Percentiles rank a stretch among this genome's conserved stretches.
Conservation (phyloP, 2,797 vertebrate genomes). For the Pseudomugil gertrudae region DNA sequence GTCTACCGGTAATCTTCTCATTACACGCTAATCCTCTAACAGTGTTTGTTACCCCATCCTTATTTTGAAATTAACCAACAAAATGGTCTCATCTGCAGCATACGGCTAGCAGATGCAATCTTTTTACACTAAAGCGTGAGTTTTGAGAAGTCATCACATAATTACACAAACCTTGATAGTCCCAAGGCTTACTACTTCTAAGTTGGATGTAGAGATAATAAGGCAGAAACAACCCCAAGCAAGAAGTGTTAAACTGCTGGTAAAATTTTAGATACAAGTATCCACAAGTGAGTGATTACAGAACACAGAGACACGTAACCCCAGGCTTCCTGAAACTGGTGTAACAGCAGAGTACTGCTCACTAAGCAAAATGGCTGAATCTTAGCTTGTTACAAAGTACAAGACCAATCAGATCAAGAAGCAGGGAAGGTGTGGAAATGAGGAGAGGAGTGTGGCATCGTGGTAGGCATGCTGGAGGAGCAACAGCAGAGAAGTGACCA, state of each 20-base stretch:
- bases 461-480: not conserved
- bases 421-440: not conserved
- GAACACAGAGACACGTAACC: not conserved
- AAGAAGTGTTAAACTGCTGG: not conserved
- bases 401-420: not conserved
- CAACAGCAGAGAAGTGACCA: not conserved
- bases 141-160: not conserved
- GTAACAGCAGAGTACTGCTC: not conserved
- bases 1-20: too few species aligned
- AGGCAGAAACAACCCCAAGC: not conserved
- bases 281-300: conserved; percentile 5
- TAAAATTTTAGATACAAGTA: not conserved
- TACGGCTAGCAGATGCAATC: too few species aligned
- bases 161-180: not conserved
- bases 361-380: not conserved
- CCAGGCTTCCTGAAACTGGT: not conserved
- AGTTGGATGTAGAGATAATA: not conserved
- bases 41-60: too few species aligned
- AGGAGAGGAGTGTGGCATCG: not conserved
- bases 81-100: too few species aligned
- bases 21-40: too few species aligned
- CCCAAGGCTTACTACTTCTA: not conserved
- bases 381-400: too few species aligned
- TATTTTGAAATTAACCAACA: too few species aligned
- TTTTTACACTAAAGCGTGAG: too few species aligned